Evolutionary conservation across 2,113 vertebrate genomes (phyloP), one percentile per base, ranked within the genome.

Genomic region (Vulpes vulpes): DNA sequence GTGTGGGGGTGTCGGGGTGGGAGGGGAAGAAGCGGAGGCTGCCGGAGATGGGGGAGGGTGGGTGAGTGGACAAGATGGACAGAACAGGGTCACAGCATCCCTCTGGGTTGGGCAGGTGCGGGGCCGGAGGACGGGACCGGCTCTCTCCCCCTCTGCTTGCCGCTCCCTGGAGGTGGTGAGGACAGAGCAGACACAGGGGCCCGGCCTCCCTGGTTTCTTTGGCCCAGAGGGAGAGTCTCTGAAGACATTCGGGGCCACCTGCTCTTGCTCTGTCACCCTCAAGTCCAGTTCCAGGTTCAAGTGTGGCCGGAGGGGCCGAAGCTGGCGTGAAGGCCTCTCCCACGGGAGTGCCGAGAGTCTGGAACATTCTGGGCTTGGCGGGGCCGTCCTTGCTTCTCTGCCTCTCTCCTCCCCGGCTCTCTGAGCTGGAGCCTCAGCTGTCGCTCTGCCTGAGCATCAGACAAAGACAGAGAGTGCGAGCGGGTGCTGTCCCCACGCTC

Each of bases 161-260:
- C 0, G 25, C 3, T 19, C 19, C 1, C 17, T 1, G 2, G 16
- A 11, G 62, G 32, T 0, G 43, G 43, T 1, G 43, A 43, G 43
- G 43, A 43, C 43, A 43, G 43, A 43, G 55, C 1, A 0, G 23
- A n/a, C 6, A 0, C 0, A 35, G 2, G 74, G 4, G 0, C 59
- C 95, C 27, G 32, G 7, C 14, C 2, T 0, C 7, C 57, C 17
- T 35, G 0, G 53, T 20, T 93, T 74, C 55, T 60, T 20, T 14
- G 25, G 38, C 19, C 2, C 10, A 38, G 16, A 35, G 5, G 38
- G 14, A 27, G 49, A 6, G 9, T 35, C 5, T 25, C 32, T 10
- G 2, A 1, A 11, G 53, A 59, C 7, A 20, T 0, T 3, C 17
- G 27, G 3, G 0, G 43, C 6, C 9, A 0, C 20, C 65, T 0